Evolutionary conservation across 2,888 invertebrate species (phyloP), one percentile per base, ranked within the genome.

Genomic region (Eilema griseolum): DNA sequence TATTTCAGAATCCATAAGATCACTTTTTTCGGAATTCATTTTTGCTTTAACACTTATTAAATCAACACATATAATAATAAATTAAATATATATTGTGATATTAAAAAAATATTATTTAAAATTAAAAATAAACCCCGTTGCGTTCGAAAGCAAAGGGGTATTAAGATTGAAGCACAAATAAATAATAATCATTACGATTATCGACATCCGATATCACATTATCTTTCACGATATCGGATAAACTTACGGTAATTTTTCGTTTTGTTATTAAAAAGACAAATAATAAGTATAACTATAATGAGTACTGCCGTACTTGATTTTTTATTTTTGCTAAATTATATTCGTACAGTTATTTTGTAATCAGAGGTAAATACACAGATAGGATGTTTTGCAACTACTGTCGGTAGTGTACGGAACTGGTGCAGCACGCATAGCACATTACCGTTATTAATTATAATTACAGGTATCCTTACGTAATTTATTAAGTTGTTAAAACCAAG

Each of bases 1-100:
- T 61, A 80, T 85, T 14, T 76, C 81, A 3, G 73, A 67, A 0
- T 70, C 46, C 37, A 69, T 70, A 26, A 67, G 73, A 61, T 56
- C 73, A 62, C 81, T 79, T 10, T 74, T 66, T n/a, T 62, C 69
- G 2, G n/a, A 12, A 14, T 26, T 23, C 16, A 60, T 60, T 24
- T 56, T 66, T 11, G 5, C 4, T 2, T 26, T 12, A 28, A 52
- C 14, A 56, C 8, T 65, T n/a, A 52, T 23, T n/a, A n/a, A n/a
- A n/a, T 16, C 24, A 56, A 37, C 31, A 60, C 31, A 8, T 28
- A 5, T 4, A 28, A 3, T 26, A 59, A 52, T 52, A 16, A 56
- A 56, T 0, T 56, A 57, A 11, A 7, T 57, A 23, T 10, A 10
- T n/a, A 11, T 24, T 24, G 2, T 14, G 28, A 26, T 23, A 56